Conservation (phyloP, 1,140 invertebrate genomes). For the Prorops nasuta region DNA sequence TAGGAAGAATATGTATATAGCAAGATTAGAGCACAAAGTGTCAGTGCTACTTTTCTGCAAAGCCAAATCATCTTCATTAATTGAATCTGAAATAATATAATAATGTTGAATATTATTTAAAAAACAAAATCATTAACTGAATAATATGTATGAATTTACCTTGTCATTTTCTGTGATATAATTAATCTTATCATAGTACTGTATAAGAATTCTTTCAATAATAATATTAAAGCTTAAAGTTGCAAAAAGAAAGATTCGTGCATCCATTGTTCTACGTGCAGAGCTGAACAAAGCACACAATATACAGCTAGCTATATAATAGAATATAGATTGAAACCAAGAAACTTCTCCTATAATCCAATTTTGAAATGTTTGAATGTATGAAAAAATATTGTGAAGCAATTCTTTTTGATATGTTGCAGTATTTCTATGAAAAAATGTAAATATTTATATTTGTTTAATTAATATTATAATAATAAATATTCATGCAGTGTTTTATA, state of each 20-base stretch:
- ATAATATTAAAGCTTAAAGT: conserved; percentile 52
- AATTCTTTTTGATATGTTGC: conserved; percentile 58
- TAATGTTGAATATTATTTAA: background rate
- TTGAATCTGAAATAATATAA: conserved; percentile 20
- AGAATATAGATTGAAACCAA: conserved; percentile 61
- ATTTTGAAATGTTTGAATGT: conserved; percentile 58
- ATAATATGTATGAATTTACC: conserved; percentile 19
- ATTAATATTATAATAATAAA: conserved; percentile 1
- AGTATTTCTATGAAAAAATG: conserved; percentile 40
- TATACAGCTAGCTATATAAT: conserved; percentile 56
- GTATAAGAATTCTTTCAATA: conserved; percentile 44
- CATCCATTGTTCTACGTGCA: conserved; percentile 52
- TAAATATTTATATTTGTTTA: background rate
- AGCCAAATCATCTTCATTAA: conserved; percentile 36
- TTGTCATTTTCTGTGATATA: conserved; percentile 26
- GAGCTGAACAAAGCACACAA: conserved; percentile 60
- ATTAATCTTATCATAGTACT: conserved; percentile 34
- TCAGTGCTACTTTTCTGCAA: conserved; percentile 35
- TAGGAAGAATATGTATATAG: conserved; percentile 38
- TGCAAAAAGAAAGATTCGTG: conserved; percentile 58
- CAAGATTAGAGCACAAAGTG: conserved; percentile 31
- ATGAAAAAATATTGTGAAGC: conserved; percentile 61
- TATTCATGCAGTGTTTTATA: conserved; percentile 1
- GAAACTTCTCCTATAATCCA: conserved; percentile 61
- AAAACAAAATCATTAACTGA: background rate